Evolutionary conservation across 2,888 invertebrate species (phyloP), one percentile per base, ranked within the genome.

Genomic region (Polymixis lichenea): DNA sequence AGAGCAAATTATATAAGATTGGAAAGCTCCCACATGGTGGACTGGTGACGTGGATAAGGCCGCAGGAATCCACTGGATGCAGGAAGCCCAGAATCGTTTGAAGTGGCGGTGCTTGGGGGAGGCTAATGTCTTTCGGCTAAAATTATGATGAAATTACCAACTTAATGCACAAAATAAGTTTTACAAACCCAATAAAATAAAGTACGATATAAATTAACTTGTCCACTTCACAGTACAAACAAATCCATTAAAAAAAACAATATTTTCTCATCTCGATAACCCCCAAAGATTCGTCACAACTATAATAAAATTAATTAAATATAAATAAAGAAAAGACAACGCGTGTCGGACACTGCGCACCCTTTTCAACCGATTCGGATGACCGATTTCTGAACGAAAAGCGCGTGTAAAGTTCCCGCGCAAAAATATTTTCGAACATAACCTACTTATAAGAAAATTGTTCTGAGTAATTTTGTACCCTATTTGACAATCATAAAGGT

Each of bases 301-400:
- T 88, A 87, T 89, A 91, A 94, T 93, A 92, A 94, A 94, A 94
- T 92, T 92, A 95, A 95, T 95, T 95, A 93, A 95, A 94, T 91
- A 90, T 90, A 94, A 95, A 95, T 92, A 95, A 92, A 89, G 90
- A 91, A 90, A 86, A 87, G 65, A 66, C 55, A 58, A 77, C 96
- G 95, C 95, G 96, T 96, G 96, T 80, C 95, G 58, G 89, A 85
- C 92, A 90, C 89, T 86, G 89, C 89, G 93, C 93, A 86, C 91
- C 93, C 94, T 93, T 95, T 95, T 90, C 89, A 92, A 86, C 65
- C 82, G 93, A 86, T 89, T 93, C 91, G 95, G 92, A 82, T 92
- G 93, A 94, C 90, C 90, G 94, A 90, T 89, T 93, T 80, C 88
- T 74, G 89, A 92, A 93, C 92, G 92, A 88, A 91, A 86, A 51